Percentiles rank a stretch among this genome's conserved stretches.
Evolutionary conservation across 1,140 invertebrate species (phyloP).

Genomic region (Arctopsyche grandis): DNA sequence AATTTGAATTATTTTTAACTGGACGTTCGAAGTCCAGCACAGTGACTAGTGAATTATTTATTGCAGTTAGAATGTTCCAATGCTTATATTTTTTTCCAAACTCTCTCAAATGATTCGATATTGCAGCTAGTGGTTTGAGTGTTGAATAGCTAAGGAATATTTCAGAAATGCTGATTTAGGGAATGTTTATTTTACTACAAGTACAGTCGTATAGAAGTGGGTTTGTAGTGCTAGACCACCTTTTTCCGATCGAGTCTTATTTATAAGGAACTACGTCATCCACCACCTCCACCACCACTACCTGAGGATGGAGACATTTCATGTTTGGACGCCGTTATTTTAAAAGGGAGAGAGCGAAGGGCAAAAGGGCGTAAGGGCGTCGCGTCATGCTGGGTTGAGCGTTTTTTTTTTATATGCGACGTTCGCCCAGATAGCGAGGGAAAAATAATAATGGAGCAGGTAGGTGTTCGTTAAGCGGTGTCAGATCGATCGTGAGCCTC

Average conservation of each 20-base stretch:
- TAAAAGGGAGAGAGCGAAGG: constrained; percentile 38
- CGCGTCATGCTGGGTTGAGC: background rate
- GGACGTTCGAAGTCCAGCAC: too few species aligned
- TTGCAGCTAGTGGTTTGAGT: too few species aligned
- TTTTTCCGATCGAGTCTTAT: background rate
- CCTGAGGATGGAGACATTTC: constrained; percentile 45
- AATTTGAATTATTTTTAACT: too few species aligned
- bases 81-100: too few species aligned
- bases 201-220: background rate
- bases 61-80: too few species aligned
- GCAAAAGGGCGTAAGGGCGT: background rate
- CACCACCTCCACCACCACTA: background rate
- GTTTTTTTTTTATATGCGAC: too few species aligned
- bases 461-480: background rate
- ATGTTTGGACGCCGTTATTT: constrained; percentile 52
- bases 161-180: too few species aligned
- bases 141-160: too few species aligned
- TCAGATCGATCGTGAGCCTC: constrained; percentile 1
- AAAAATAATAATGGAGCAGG: constrained; percentile 20
- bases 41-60: too few species aligned
- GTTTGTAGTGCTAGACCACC: background rate
- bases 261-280: constrained; percentile 24
- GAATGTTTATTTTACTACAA: too few species aligned
- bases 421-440: too few species aligned
- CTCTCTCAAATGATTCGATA: too few species aligned